These are phyloP conservation scores for Chaenocephalus aceratus DNA, from an alignment of 2,113 vertebrate genomes.

Conservation along the genomic window DNA sequence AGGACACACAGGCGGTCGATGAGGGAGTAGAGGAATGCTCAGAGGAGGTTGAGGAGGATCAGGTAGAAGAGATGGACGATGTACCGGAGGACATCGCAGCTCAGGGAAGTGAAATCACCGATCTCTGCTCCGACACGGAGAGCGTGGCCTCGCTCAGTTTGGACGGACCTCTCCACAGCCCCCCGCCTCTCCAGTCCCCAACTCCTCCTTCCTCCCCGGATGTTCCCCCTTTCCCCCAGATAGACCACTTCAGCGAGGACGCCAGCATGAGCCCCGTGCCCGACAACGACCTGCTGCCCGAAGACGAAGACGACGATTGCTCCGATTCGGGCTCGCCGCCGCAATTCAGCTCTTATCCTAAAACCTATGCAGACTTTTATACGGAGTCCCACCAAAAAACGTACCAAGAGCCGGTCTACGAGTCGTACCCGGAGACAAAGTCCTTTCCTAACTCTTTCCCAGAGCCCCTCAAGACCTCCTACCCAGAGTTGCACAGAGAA, in stretches of 20 bases:
- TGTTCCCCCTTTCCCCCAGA: slow-evolving; percentile 65
- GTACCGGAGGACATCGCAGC: slow-evolving; percentile 47
- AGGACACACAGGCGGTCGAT: neutral
- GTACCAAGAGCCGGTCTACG: slow-evolving; percentile 49
- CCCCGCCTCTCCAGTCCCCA: slow-evolving; percentile 75
- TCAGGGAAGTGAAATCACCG: slow-evolving; percentile 67
- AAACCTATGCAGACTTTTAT: slow-evolving; percentile 76
- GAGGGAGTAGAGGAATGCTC: slow-evolving; percentile 22
- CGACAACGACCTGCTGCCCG: slow-evolving; percentile 64
- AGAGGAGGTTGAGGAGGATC: slow-evolving; percentile 49
- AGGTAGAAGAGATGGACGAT: slow-evolving; percentile 41
- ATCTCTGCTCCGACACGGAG: slow-evolving; percentile 78
- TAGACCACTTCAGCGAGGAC: slow-evolving; percentile 75
- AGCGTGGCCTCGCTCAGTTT: slow-evolving; percentile 80
- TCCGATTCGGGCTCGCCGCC: slow-evolving; percentile 66
- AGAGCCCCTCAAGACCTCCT: slow-evolving; percentile 66
- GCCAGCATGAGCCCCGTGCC: slow-evolving; percentile 68
- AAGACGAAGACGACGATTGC: slow-evolving; percentile 70
- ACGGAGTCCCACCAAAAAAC: slow-evolving; percentile 71
- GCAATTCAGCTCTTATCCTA: slow-evolving; percentile 62
- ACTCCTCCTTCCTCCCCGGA: slow-evolving; percentile 76
- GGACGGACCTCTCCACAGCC: slow-evolving; percentile 81
- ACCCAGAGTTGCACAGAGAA: slow-evolving; percentile 64
- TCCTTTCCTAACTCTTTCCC: slow-evolving; percentile 68
- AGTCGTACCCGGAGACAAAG: slow-evolving; percentile 63